Base-by-base conservation (phyloP, 2,797 vertebrate genomes). In the Xenopus petersii region DNA sequence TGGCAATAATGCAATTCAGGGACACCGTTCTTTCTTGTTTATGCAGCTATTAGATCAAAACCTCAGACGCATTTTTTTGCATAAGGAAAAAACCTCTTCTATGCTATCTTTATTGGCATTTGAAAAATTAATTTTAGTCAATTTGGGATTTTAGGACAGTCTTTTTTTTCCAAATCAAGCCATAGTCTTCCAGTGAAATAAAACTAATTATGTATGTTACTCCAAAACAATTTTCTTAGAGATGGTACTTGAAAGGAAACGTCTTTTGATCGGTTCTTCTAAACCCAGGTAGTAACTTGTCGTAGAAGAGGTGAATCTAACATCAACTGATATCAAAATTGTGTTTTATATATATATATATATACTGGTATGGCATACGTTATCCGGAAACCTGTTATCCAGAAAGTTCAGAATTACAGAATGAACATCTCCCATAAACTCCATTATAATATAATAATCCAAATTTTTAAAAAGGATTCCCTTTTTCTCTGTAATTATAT, bases 41-140 rank as follows among this genome's bases (percentile, higher is more conserved):
- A 88, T 82, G 73, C 79, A 78, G 82, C 85, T 82, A 80, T 87
- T 85, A 86, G 83, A 86, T 92, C 86, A 89, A 89, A 90, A 81
- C 81, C 79, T 84, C 76, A 87, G 84, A 89, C 85, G 83, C 86
- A 88, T 88, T 88, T 88, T 42, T 85, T 82, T 66, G 71, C 79
- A 77, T 82, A 79, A 88, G 84, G 21, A 87, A 91, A 42, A 89
- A 88, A 88, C 81, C 80, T 81, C 86, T 88, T 81, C 84, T 82
- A 33, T 84, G 87, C 77, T 80, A 82, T 4, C 80, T 75, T 84
- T 67, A 90, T 89, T 89, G 90, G 87, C 85, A 90, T 88, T 81
- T 85, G 83, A 86, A 90, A 21, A 90, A 91, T 89, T 87, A 86
- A 88, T 90, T 90, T 91, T 85, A 85, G 82, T 88, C 87, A 85